A percentile compares a stretch with the other conserved stretches of the same genome.
These are phyloP conservation scores for Helogale parvula DNA, from an alignment of 2,113 vertebrate genomes.

Conservation along the genomic window DNA sequence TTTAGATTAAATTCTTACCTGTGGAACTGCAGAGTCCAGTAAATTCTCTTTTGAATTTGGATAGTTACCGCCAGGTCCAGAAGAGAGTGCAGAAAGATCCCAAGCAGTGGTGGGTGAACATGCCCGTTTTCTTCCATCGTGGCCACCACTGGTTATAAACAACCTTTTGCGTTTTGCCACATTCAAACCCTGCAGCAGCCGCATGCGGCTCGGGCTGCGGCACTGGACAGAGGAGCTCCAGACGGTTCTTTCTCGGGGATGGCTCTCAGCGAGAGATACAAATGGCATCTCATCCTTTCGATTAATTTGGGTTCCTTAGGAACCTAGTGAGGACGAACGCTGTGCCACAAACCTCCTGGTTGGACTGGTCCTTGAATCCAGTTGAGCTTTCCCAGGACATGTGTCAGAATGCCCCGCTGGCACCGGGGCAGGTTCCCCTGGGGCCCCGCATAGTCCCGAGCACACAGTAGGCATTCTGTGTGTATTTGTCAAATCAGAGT, in stretches of 20 bases:
- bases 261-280: neutral
- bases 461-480: neutral
- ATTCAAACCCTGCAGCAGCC: neutral
- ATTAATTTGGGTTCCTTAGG: neutral
- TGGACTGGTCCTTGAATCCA: neutral
- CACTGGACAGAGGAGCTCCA: neutral
- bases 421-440: neutral
- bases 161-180: neutral
- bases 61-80: neutral
- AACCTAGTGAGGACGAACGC: neutral
- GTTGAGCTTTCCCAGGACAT: neutral
- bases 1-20: neutral
- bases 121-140: neutral
- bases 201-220: neutral
- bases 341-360: neutral
- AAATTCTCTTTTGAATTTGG: neutral
- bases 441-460: neutral
- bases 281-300: neutral
- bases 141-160: neutral
- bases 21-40: neutral
- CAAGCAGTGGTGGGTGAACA: rapidly evolving
- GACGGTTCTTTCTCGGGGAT: neutral
- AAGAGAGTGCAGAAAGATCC: neutral
- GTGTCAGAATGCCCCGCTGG: rapidly evolving
- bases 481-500: neutral